These are phyloP conservation scores for Agelas oroides DNA, from an alignment of 37 sponge, comb jelly and placozoan genomes.

Conservation along the genomic window DNA sequence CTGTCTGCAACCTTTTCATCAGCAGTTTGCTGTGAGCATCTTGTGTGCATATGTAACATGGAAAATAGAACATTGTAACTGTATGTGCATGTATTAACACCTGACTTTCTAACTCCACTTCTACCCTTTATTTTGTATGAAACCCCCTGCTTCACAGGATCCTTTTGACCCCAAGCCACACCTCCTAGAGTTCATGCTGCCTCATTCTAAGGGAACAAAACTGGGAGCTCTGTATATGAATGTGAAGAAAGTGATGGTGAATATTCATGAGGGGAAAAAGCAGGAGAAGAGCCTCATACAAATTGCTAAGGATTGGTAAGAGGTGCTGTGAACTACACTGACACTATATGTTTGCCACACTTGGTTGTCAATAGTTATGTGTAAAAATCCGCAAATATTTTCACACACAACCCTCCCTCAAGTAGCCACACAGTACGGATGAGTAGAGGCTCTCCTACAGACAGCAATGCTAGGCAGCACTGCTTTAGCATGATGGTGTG, in stretches of 20 bases:
- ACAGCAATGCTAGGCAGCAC: neutral
- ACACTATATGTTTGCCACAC: too few relatives aligned
- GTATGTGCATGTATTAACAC: too few relatives aligned
- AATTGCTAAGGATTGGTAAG: constrained; percentile 20
- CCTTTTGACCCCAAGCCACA: constrained; percentile 56
- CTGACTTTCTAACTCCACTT: too few relatives aligned
- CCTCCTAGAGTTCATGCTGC: constrained; percentile 72
- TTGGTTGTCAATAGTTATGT: too few relatives aligned
- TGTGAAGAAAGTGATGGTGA: constrained; percentile 40
- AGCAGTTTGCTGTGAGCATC: constrained; percentile 14
- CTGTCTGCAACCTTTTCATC: constrained; percentile 46
- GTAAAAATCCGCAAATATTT: too few relatives aligned
- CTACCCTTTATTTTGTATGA: too few relatives aligned
- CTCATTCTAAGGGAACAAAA: constrained; percentile 7
- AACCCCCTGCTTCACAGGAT: neutral
- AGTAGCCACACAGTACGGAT: neutral
- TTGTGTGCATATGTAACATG: too few relatives aligned
- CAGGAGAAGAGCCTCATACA: neutral
- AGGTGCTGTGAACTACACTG: too few relatives aligned
- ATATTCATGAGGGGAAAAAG: constrained; percentile 6
- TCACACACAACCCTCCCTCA: too few relatives aligned
- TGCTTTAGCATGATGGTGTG: constrained; percentile 73
- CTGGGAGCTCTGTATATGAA: constrained; percentile 42
- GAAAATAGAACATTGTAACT: too few relatives aligned
- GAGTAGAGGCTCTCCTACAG: neutral